phyloP scores from a whole-genome alignment of 2,888 invertebrate species.

The Rotaria magnacalcarata region DNA sequence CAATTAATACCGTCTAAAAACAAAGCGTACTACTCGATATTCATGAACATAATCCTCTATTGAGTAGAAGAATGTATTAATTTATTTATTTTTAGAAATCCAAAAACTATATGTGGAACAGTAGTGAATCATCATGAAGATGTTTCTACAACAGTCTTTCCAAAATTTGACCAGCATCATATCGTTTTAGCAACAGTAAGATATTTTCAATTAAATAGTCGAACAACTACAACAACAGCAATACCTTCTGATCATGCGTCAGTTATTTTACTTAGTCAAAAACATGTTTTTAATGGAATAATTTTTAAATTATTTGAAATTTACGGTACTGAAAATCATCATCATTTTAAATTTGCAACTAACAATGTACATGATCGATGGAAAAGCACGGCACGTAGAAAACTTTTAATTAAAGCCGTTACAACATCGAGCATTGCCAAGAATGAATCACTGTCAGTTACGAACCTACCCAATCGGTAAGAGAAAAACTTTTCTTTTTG shows the following conservation, averaged over 20 bases:
- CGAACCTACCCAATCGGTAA: background rate
- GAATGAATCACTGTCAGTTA: background rate
- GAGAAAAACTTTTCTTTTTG: background rate
- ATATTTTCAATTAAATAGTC: background rate
- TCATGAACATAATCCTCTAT: no score
- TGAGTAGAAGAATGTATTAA: no score
- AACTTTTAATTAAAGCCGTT: background rate
- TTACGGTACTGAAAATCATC: constrained; percentile 87
- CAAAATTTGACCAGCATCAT: constrained; percentile 11
- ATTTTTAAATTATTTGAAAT: constrained; percentile 95
- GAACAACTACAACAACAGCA: background rate
- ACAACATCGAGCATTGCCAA: background rate
- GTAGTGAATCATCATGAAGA: background rate
- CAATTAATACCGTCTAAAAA: no score
- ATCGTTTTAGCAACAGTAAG: background rate
- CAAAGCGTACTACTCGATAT: no score
- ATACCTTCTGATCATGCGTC: background rate
- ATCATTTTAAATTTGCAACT: constrained; percentile 57
- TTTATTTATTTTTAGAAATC: background rate
- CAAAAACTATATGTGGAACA: background rate
- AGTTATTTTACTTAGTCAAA: constrained; percentile 73
- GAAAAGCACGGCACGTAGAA: background rate
- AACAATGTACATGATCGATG: constrained; percentile 69
- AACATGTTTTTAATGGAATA: constrained; percentile 90
- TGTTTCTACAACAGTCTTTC: background rate